Percentiles rank a stretch among this genome's conserved stretches.
phyloP scores from a whole-genome alignment of 2,113 vertebrate genomes.

The Coregonus clupeaformis region DNA sequence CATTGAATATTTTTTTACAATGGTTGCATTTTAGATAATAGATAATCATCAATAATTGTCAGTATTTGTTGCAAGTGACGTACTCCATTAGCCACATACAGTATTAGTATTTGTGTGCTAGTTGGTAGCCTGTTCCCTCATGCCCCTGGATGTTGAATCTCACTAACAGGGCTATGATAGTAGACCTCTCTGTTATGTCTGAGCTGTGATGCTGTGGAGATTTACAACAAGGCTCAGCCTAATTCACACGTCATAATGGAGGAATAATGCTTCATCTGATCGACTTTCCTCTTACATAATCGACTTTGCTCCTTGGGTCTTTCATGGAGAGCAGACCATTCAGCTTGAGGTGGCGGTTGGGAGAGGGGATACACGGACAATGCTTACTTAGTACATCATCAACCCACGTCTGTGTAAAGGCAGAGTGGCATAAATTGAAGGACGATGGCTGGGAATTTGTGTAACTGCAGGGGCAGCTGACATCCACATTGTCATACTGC shows the following conservation, averaged over 20 bases:
- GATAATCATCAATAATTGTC: neutral
- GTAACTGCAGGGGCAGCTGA: constrained; percentile 2
- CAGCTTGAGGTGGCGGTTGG: constrained; percentile 11
- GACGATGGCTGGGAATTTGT: constrained; percentile 11
- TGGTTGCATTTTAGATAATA: neutral
- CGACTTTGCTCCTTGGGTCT: constrained; percentile 27
- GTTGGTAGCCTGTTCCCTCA: neutral
- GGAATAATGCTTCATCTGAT: constrained; percentile 27
- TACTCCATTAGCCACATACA: neutral
- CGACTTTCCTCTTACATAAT: constrained; percentile 30
- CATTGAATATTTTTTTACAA: neutral
- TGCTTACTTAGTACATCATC: constrained; percentile 19
- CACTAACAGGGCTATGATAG: neutral
- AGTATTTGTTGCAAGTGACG: neutral
- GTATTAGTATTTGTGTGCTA: neutral
- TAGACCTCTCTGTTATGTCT: neutral
- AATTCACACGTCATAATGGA: constrained; percentile 15
- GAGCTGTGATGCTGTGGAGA: neutral
- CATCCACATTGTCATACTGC: constrained; percentile 7
- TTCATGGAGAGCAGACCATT: constrained; percentile 6
- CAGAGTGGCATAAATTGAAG: constrained; percentile 24
- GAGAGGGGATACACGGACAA: constrained; percentile 18
- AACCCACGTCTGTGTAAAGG: constrained; percentile 20
- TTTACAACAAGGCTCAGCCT: constrained; percentile 5
- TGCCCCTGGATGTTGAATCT: neutral